Percentiles rank a stretch among this genome's conserved stretches.
These are phyloP conservation scores for Porites lobata DNA, from an alignment of 92 coral and sea anemone species.

Conservation along the genomic window DNA sequence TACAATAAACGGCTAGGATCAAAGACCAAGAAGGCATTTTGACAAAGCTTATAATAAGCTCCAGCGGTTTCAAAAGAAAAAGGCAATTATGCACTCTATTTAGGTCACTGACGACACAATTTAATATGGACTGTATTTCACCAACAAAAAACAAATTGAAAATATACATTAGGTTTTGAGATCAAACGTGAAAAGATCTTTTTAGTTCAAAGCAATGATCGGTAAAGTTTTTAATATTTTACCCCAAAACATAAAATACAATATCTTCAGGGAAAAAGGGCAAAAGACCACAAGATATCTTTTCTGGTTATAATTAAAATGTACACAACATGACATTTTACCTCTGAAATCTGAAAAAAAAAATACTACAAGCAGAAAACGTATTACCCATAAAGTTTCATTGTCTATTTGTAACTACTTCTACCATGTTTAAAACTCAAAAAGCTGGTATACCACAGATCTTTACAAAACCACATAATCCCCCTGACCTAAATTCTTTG, in stretches of 20 bases:
- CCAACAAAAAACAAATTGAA: conserved; percentile 25
- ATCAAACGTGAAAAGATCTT: conserved; percentile 4
- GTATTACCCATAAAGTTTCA: background rate
- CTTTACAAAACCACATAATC: conserved; percentile 8
- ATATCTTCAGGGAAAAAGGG: conserved; percentile 11
- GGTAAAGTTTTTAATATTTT: background rate
- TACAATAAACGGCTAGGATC: conserved; percentile 34
- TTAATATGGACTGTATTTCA: background rate
- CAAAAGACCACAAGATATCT: conserved; percentile 4
- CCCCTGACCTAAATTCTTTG: background rate
- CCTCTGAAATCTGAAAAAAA: background rate
- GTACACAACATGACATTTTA: conserved; percentile 34
- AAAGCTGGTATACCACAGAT: background rate
- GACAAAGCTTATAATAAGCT: conserved; percentile 27
- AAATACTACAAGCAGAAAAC: background rate
- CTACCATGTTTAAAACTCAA: background rate
- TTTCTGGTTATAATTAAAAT: conserved; percentile 8
- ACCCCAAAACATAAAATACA: conserved; percentile 15
- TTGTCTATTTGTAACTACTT: conserved; percentile 15
- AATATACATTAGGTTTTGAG: background rate
- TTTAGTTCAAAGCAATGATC: conserved; percentile 14
- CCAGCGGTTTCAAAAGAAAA: conserved; percentile 41
- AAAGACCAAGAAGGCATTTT: background rate
- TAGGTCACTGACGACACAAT: conserved; percentile 10
- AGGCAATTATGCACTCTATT: conserved; percentile 26